Percentiles rank a stretch among this genome's conserved stretches.
These are phyloP conservation scores for Tapera naevia DNA, from an alignment of 2,797 vertebrate genomes.

Conservation along the genomic window DNA sequence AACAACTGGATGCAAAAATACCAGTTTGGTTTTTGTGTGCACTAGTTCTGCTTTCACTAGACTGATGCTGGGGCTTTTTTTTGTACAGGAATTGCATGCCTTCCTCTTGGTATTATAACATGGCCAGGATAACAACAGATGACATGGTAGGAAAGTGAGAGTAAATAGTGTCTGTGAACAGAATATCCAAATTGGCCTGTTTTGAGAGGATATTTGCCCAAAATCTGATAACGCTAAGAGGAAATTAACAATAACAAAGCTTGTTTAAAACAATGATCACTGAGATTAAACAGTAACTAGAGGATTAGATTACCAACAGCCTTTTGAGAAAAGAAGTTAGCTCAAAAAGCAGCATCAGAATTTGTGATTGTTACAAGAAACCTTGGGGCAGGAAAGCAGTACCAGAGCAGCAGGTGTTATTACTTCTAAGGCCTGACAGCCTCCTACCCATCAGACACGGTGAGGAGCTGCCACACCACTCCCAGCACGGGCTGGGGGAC, in stretches of 20 bases:
- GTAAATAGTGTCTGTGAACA: neutral
- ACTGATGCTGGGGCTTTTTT: neutral
- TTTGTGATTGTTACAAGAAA: neutral
- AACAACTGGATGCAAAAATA: neutral
- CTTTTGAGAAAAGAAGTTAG: neutral
- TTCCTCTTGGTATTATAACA: neutral
- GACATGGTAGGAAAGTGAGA: neutral
- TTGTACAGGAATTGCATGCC: neutral
- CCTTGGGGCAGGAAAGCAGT: neutral
- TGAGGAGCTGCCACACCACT: neutral
- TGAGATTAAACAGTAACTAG: conserved; percentile 7
- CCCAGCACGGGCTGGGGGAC: no score
- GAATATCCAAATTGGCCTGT: neutral
- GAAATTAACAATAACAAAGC: neutral
- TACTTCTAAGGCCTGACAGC: neutral
- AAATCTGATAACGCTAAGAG: neutral
- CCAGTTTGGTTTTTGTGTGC: neutral
- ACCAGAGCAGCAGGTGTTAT: neutral
- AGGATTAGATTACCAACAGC: neutral
- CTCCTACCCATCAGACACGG: rapidly evolving
- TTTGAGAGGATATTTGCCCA: neutral
- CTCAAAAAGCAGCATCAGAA: neutral
- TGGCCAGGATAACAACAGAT: neutral
- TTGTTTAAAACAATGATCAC: neutral
- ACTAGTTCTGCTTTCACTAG: neutral